phyloP scores from a whole-genome alignment of 2,888 invertebrate species.

The Calephelis perditalis region DNA sequence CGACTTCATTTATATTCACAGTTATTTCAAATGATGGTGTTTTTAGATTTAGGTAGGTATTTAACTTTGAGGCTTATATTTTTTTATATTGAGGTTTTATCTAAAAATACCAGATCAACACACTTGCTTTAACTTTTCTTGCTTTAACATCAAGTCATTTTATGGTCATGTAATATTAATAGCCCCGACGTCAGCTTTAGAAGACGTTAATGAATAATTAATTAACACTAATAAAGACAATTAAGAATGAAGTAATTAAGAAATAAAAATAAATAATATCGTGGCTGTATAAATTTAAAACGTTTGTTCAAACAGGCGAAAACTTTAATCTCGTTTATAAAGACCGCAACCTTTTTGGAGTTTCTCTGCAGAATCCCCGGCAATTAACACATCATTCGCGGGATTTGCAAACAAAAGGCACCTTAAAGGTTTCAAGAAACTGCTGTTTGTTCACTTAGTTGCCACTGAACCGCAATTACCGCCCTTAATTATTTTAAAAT shows the following conservation, averaged over 20 bases:
- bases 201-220: conserved; percentile 4
- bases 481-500: conserved; percentile 47
- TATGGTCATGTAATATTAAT: no score
- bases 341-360: conserved; percentile 40
- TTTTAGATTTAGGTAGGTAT: no score
- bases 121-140: no score
- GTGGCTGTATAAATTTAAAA: conserved; percentile 37
- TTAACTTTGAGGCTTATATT: no score
- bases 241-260: conserved; percentile 7
- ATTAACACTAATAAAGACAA: conserved; percentile 10
- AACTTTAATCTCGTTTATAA: conserved; percentile 43
- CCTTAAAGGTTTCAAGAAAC: conserved; percentile 49
- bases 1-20: neutral
- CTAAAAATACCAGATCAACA: no score
- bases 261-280: conserved; percentile 22
- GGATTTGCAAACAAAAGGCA: conserved; percentile 54
- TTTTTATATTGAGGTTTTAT: no score
- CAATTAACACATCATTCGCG: conserved; percentile 64
- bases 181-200: neutral
- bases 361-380: conserved; percentile 49
- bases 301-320: conserved; percentile 37
- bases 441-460: conserved; percentile 54
- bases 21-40: no score
- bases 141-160: no score
- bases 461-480: conserved; percentile 45